Evolutionary conservation across 1,140 invertebrate species (phyloP).

Genomic region (Brachionus rubens): DNA sequence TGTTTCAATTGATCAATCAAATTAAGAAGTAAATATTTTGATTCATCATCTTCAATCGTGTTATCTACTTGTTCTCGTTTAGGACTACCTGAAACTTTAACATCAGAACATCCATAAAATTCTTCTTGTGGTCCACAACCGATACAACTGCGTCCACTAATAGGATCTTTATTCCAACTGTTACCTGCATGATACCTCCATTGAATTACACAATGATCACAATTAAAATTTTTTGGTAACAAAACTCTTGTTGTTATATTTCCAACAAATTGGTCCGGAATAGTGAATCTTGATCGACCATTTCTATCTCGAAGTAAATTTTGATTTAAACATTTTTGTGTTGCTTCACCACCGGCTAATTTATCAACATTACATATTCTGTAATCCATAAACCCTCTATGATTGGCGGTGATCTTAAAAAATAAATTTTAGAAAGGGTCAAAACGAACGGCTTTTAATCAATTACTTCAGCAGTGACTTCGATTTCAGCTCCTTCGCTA

Average conservation of each 20-base stretch:
- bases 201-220: constrained; percentile 57
- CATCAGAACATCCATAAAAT: constrained; percentile 47
- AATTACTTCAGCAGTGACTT: constrained; percentile 7
- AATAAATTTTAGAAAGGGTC: neutral
- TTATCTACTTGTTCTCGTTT: neutral
- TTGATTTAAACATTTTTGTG: constrained; percentile 44
- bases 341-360: neutral
- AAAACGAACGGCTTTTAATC: too few species aligned
- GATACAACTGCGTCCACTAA: constrained; percentile 38
- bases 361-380: constrained; percentile 49
- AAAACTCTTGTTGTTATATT: constrained; percentile 12
- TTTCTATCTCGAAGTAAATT: neutral
- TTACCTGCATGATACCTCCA: constrained; percentile 46
- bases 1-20: neutral
- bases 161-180: constrained; percentile 46
- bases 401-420: constrained; percentile 63
- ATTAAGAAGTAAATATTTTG: neutral
- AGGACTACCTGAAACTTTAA: neutral
- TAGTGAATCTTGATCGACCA: neutral
- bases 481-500: neutral
- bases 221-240: constrained; percentile 53
- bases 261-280: neutral
- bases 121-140: constrained; percentile 49
- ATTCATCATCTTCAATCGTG: neutral
- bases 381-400: constrained; percentile 52